Percentiles rank a stretch among this genome's conserved stretches.
phyloP scores from a whole-genome alignment of 2,888 invertebrate species.

The Zaprionus obscuricornis region DNA sequence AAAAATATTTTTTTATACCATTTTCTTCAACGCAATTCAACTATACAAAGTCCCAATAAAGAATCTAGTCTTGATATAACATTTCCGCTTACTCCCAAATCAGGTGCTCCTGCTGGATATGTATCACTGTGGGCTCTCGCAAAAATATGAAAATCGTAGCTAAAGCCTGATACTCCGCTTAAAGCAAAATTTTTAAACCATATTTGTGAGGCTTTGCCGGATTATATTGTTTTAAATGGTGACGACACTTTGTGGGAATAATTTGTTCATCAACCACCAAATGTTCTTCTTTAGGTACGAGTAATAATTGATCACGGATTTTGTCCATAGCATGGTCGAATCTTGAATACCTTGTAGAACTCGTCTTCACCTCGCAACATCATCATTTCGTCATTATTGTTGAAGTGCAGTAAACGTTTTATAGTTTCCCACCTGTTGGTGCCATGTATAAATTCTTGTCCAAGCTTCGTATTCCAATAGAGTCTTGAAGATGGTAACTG shows the following conservation, averaged over 20 bases:
- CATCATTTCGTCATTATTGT: conserved; percentile 4
- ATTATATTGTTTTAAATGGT: conserved; percentile 67
- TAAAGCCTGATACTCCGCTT: conserved; percentile 78
- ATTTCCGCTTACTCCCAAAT: conserved; percentile 33
- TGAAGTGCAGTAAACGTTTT: no score
- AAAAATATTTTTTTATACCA: no score
- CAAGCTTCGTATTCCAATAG: conserved; percentile 11
- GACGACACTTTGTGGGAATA: conserved; percentile 30
- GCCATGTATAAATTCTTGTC: conserved; percentile 5
- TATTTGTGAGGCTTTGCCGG: conserved; percentile 78
- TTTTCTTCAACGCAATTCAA: no score
- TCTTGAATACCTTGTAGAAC: conserved; percentile 13
- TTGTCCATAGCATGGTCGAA: conserved; percentile 31
- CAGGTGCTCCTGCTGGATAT: conserved; percentile 6
- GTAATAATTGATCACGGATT: conserved; percentile 32
- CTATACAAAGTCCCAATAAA: no score
- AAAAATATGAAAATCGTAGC: conserved; percentile 77
- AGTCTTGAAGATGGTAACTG: conserved; percentile 16
- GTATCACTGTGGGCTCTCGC: conserved; percentile 7
- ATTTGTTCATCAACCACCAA: conserved; percentile 36
- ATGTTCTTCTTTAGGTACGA: conserved; percentile 38
- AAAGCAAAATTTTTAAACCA: conserved; percentile 78
- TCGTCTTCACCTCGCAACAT: background rate
- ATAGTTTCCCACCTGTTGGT: no score
- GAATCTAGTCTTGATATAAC: conserved; percentile 31